Conservation (phyloP, 2,113 vertebrate genomes). For the Gobius niger region DNA sequence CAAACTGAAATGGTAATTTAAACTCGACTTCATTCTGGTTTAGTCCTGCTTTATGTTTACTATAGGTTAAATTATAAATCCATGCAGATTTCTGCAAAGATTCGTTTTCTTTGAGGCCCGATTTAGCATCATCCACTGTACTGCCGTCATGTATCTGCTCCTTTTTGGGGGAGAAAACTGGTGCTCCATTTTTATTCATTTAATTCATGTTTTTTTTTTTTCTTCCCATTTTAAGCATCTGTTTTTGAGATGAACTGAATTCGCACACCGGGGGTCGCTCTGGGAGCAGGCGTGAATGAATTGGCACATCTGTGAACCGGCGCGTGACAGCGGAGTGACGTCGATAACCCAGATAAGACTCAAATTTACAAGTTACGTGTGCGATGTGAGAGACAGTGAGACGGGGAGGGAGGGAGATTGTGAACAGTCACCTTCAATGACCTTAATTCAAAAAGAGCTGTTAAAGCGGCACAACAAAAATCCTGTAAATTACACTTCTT, state of each 20-base stretch:
- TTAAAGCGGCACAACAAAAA: background rate
- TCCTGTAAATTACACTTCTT: background rate
- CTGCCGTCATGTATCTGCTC: too few relatives aligned
- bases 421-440: background rate
- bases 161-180: background rate
- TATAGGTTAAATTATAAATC: background rate
- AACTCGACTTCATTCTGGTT: background rate
- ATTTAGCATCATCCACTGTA: too few relatives aligned
- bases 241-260: slow-evolving; percentile 1
- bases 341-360: background rate
- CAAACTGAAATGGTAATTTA: too few relatives aligned
- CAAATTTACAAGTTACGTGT: background rate
- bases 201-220: background rate
- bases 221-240: background rate
- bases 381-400: background rate
- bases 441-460: slow-evolving; percentile 1
- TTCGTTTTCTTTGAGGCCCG: too few relatives aligned
- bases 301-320: slow-evolving; percentile 8
- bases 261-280: background rate
- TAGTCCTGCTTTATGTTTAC: background rate
- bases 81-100: too few relatives aligned
- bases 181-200: background rate
- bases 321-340: background rate
- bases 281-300: background rate
- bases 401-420: background rate